Percentiles rank a stretch among this genome's conserved stretches.
Conservation (phyloP, 2,797 vertebrate species). For the Chrosomus eos region DNA sequence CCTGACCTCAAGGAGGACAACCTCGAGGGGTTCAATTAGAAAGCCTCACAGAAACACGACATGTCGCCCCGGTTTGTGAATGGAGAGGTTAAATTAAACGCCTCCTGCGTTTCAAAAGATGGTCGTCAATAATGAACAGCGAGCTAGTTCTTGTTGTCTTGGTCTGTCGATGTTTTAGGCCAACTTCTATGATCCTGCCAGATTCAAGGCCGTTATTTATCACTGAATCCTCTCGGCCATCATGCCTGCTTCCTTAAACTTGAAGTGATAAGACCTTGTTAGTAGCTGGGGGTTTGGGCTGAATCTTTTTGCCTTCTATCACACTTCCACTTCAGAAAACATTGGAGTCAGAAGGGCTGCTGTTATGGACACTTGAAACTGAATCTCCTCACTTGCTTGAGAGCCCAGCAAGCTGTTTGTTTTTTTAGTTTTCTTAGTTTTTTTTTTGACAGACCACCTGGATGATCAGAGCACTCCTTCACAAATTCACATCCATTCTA, state of each 20-base stretch:
- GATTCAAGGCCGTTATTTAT: slow-evolving; percentile 64
- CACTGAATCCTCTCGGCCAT: slow-evolving; percentile 60
- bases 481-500: slow-evolving; percentile 3
- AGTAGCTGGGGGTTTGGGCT: slow-evolving; percentile 32
- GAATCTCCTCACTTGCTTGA: slow-evolving; percentile 61
- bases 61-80: neutral
- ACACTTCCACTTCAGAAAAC: slow-evolving; percentile 48
- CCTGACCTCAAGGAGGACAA: neutral
- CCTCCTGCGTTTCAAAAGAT: neutral
- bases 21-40: slow-evolving; percentile 15
- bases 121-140: neutral
- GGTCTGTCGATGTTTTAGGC: neutral
- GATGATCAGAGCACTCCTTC: slow-evolving; percentile 55
- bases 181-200: slow-evolving; percentile 41
- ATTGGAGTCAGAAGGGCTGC: slow-evolving; percentile 58
- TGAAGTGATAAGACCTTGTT: slow-evolving; percentile 49
- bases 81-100: slow-evolving; percentile 19
- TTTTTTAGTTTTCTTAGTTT: neutral
- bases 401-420: slow-evolving; percentile 58
- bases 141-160: slow-evolving; percentile 11
- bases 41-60: neutral
- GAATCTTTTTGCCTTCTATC: slow-evolving; percentile 49
- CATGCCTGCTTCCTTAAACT: slow-evolving; percentile 47
- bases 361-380: slow-evolving; percentile 68
- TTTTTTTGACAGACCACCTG: slow-evolving; percentile 37